phyloP scores from a whole-genome alignment of 1,140 invertebrate species.

The Zaprionus ornatus region DNA sequence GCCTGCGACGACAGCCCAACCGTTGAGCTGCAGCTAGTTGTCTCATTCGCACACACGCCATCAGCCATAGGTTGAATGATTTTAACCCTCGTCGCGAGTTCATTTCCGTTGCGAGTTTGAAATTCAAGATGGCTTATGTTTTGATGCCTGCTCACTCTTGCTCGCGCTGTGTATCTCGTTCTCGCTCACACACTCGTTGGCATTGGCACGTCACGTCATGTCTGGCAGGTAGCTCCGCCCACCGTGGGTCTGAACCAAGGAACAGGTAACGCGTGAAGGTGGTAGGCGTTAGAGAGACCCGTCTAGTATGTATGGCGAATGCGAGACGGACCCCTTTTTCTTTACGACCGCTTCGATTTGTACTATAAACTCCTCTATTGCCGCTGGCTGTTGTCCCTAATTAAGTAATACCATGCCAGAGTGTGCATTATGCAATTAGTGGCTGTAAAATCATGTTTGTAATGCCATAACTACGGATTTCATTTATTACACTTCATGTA shows the following conservation, averaged over 20 bases:
- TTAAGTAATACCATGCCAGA: slow-evolving; percentile 69
- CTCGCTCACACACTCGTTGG: slow-evolving; percentile 14
- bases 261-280: slow-evolving; percentile 16
- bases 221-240: slow-evolving; percentile 61
- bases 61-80: neutral
- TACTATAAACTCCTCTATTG: slow-evolving; percentile 72
- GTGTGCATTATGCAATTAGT: slow-evolving; percentile 75
- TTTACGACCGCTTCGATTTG: slow-evolving; percentile 73
- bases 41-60: slow-evolving; percentile 46
- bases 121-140: slow-evolving; percentile 75
- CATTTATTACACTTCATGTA: slow-evolving; percentile 37
- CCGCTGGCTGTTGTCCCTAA: slow-evolving; percentile 64
- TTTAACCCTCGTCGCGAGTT: slow-evolving; percentile 56
- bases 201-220: slow-evolving; percentile 32
- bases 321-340: slow-evolving; percentile 50
- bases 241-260: slow-evolving; percentile 39
- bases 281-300: slow-evolving; percentile 25
- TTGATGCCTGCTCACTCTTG: slow-evolving; percentile 15
- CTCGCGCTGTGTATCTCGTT: neutral
- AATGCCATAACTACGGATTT: slow-evolving; percentile 54
- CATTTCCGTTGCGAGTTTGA: slow-evolving; percentile 69
- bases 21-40: slow-evolving; percentile 12
- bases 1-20: slow-evolving; percentile 4
- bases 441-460: slow-evolving; percentile 67
- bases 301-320: neutral